Percentiles rank a stretch among this genome's conserved stretches.
Evolutionary conservation across 2,797 vertebrate species (phyloP).

Genomic region (Buphagus erythrorhynchus): DNA sequence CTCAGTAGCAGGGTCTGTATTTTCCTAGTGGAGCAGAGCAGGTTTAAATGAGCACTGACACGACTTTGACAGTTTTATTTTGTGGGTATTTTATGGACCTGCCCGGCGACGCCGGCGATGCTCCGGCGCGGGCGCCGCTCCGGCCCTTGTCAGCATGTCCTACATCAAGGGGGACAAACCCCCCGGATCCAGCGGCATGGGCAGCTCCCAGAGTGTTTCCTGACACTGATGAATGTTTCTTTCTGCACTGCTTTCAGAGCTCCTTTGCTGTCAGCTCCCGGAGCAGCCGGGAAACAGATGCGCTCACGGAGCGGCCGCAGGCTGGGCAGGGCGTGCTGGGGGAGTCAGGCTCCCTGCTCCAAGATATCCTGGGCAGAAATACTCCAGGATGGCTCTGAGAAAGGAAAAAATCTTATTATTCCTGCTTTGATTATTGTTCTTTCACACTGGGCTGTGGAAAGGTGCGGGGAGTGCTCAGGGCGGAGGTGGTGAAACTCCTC

Average conservation of each 20-base stretch:
- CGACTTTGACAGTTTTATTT: slow-evolving; percentile 64
- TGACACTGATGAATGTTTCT: slow-evolving; percentile 58
- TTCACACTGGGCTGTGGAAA: not conserved
- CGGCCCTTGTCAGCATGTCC: slow-evolving; percentile 58
- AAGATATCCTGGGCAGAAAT: not conserved
- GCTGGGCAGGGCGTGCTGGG: not conserved
- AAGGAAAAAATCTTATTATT: rapidly evolving
- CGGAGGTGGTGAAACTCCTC: not conserved
- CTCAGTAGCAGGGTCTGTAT: slow-evolving; percentile 46
- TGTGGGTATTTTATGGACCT: slow-evolving; percentile 53
- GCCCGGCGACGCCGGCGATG: not conserved
- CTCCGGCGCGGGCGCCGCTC: not conserved
- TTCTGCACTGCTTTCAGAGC: slow-evolving; percentile 34
- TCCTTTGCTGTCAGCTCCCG: slow-evolving; percentile 6
- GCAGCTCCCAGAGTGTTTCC: slow-evolving; percentile 24
- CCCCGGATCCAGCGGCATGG: not conserved
- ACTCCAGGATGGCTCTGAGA: not conserved
- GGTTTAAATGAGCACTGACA: slow-evolving; percentile 60
- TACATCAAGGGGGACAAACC: slow-evolving; percentile 34
- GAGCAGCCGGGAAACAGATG: slow-evolving; percentile 13
- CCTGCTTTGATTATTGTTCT: not conserved
- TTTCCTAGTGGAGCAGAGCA: slow-evolving; percentile 36
- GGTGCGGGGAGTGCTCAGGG: rapidly evolving
- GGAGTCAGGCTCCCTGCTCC: not conserved
- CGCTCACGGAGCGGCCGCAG: not conserved